These are phyloP conservation scores for Dryobota labecula DNA, from an alignment of 2,888 invertebrate genomes.

Conservation along the genomic window DNA sequence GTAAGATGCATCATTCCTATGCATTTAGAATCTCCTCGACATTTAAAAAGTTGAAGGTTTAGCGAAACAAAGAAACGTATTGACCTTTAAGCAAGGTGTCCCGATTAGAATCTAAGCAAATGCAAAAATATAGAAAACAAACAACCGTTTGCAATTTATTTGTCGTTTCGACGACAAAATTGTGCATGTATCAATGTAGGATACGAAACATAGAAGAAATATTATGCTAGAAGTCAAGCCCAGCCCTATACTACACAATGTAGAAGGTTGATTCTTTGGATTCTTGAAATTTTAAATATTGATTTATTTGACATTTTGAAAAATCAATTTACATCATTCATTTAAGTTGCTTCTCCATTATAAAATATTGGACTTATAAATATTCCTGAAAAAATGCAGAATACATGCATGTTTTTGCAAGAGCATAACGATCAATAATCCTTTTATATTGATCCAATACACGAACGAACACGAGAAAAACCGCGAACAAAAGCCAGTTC, in stretches of 20 bases:
- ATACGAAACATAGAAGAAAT: background rate
- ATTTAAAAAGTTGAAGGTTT: slow-evolving; percentile 64
- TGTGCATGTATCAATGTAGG: slow-evolving; percentile 24
- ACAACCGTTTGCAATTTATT: slow-evolving; percentile 37
- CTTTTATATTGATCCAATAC: slow-evolving; percentile 38
- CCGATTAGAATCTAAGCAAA: slow-evolving; percentile 78
- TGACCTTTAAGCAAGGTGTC: slow-evolving; percentile 74
- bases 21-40: slow-evolving; percentile 40
- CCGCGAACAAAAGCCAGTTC: slow-evolving; percentile 53
- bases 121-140: slow-evolving; percentile 61
- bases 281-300: background rate
- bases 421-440: slow-evolving; percentile 15
- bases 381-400: slow-evolving; percentile 12
- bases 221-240: background rate
- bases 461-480: slow-evolving; percentile 53
- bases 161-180: slow-evolving; percentile 9
- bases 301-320: background rate
- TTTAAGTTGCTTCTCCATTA: background rate
- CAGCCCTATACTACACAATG: no score
- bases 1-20: slow-evolving; percentile 16
- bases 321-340: background rate
- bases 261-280: background rate
- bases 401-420: background rate
- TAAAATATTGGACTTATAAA: background rate
- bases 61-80: slow-evolving; percentile 64